phyloP scores from a whole-genome alignment of 1,140 invertebrate genomes.

The Pantala flavescens region DNA sequence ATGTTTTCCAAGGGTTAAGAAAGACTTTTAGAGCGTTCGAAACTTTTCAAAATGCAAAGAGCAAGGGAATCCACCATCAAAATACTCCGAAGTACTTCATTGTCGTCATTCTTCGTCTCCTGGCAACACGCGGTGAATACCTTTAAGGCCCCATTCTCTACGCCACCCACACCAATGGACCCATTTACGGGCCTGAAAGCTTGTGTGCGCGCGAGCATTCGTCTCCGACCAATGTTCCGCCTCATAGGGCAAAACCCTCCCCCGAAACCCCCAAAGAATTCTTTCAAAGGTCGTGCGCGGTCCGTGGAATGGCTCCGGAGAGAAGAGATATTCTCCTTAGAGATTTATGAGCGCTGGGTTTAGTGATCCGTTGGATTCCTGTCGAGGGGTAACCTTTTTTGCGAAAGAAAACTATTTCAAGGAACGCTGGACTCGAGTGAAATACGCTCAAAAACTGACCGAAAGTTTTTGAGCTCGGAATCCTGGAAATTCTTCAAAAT shows the following conservation, averaged over 20 bases:
- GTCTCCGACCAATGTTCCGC: background rate
- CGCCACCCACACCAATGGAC: background rate
- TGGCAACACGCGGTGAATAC: too few relatives aligned
- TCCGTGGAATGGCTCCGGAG: background rate
- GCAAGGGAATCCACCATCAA: too few relatives aligned
- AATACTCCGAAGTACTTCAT: too few relatives aligned
- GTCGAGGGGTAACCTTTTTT: background rate
- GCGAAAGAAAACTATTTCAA: background rate
- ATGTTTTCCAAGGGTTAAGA: too few relatives aligned
- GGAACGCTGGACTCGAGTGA: background rate
- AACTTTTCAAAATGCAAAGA: too few relatives aligned
- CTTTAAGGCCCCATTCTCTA: background rate
- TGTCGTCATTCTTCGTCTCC: too few relatives aligned
- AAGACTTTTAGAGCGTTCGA: too few relatives aligned
- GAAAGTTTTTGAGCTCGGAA: background rate
- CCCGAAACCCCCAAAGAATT: background rate
- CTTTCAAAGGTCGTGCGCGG: background rate
- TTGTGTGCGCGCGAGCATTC: background rate
- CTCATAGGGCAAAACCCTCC: background rate
- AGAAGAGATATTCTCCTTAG: background rate
- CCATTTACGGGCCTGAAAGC: background rate
- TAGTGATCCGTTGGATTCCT: conserved; percentile 1
- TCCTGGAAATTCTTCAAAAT: conserved; percentile 3
- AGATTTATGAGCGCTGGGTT: background rate
- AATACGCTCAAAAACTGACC: background rate